Evolutionary conservation across 2,113 vertebrate genomes (phyloP).

Genomic region (Spea bombifrons): DNA sequence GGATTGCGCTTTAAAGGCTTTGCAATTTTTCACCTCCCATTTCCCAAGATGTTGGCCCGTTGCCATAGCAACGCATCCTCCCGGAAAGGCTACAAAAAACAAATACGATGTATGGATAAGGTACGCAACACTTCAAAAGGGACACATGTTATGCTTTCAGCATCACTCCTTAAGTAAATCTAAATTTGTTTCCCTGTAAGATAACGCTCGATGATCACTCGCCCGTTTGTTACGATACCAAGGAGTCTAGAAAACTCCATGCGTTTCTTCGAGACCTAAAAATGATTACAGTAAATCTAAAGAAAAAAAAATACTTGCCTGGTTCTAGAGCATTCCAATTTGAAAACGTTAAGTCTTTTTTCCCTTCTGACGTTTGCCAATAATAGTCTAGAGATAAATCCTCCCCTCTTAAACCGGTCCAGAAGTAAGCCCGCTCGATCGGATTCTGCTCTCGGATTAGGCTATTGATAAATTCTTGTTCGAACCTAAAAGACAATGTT

Average conservation of each 20-base stretch:
- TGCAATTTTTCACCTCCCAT: slow-evolving; percentile 86
- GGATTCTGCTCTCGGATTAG: slow-evolving; percentile 73
- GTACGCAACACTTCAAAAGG: background rate
- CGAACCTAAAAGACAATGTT: slow-evolving; percentile 75
- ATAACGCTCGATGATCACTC: too few relatives aligned
- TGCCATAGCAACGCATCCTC: slow-evolving; percentile 79
- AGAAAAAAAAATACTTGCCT: slow-evolving; percentile 61
- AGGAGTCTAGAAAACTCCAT: background rate
- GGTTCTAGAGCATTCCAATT: slow-evolving; percentile 86
- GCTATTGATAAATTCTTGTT: slow-evolving; percentile 87
- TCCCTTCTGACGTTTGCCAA: slow-evolving; percentile 69
- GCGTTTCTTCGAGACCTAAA: background rate
- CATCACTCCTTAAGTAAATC: too few relatives aligned
- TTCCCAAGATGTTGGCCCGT: slow-evolving; percentile 73
- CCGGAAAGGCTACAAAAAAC: slow-evolving; percentile 57
- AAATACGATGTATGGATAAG: too few relatives aligned
- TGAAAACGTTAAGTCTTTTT: slow-evolving; percentile 66
- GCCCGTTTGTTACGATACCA: too few relatives aligned
- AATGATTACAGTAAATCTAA: background rate
- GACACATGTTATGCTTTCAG: background rate
- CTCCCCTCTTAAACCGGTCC: slow-evolving; percentile 82
- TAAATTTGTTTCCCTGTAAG: too few relatives aligned
- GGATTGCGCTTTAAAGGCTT: slow-evolving; percentile 78
- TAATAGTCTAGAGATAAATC: slow-evolving; percentile 77
- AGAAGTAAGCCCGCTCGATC: slow-evolving; percentile 72